Evolutionary conservation across 2,797 vertebrate genomes (phyloP), one percentile per base, ranked within the genome.

Genomic region (Thalassophryne amazonica): DNA sequence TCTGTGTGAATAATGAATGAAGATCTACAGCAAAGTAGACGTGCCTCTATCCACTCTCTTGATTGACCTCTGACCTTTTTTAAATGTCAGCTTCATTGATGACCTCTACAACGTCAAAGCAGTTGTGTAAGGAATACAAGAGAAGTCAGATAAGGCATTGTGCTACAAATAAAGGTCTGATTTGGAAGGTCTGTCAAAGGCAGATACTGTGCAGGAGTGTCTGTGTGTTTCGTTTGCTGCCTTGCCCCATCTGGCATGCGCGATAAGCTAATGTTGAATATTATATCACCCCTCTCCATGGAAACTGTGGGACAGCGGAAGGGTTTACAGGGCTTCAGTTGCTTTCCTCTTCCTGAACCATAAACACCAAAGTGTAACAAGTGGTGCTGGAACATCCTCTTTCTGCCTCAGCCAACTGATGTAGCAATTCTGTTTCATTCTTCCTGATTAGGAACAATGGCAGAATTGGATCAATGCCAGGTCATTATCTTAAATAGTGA

Each of bases 1-100:
- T 30, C 14, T 1, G 24, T 48, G 41, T 89, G 69, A 91, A 88
- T 87, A 85, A 88, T 89, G 51, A 81, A 89, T 88, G 62, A 81
- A 64, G 59, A 51, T 54, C 48, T 60, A 39, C 58, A 23, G 70
- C 54, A 69, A 62, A 71, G 75, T 36, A 62, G 70, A 29, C 19
- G 4, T 63, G 63, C 53, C 61, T 61, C 35, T 34, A n/a, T 61
- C 51, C 57, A 20, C 17, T 68, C 8, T 68, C 8, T 12, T 11
- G 27, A 53, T 56, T 80, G 79, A 84, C 84, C 76, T 73, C 47
- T 80, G 52, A 78, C 73, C 73, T 77, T 72, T n/a, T 76, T 50
- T 37, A 81, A 85, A 78, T 59, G 66, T 71, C 73, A 76, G 28
- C n/a, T 7, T 61, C 19, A 14, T 30, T 16, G 31, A 29, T 20